Conservation (phyloP, 2,797 vertebrate genomes). For the Erethizon dorsatum region DNA sequence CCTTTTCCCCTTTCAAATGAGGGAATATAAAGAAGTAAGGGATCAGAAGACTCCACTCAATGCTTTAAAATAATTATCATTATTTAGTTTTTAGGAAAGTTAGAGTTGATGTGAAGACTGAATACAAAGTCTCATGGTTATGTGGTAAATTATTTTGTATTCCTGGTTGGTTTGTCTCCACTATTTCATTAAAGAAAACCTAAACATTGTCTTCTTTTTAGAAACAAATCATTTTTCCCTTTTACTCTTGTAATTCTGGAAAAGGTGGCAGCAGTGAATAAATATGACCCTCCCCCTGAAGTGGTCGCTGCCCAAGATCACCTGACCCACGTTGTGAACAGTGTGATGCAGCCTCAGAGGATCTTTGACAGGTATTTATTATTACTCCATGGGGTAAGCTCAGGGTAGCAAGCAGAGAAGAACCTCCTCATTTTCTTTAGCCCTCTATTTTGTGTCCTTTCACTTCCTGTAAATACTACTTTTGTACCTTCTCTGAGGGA, state of each 20-base stretch:
- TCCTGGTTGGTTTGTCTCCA: background rate
- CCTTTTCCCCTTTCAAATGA: background rate
- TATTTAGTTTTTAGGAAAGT: background rate
- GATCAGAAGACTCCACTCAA: background rate
- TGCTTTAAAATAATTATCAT: conserved; percentile 11
- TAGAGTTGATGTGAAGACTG: background rate
- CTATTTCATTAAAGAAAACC: background rate
- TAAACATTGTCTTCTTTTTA: background rate
- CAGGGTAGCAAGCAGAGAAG: background rate
- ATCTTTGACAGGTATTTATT: conserved; percentile 93
- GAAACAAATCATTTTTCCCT: background rate
- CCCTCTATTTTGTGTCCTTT: background rate
- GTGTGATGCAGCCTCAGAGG: conserved; percentile 93
- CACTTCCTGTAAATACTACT: background rate
- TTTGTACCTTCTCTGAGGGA: background rate
- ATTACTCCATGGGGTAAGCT: conserved; percentile 40
- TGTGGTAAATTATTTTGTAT: background rate
- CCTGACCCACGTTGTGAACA: conserved; percentile 91
- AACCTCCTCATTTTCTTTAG: rapidly evolving
- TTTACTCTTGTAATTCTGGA: conserved; percentile 65
- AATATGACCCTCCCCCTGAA: conserved; percentile 94
- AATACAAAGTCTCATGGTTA: background rate
- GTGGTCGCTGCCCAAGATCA: conserved; percentile 94
- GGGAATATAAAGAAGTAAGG: background rate
- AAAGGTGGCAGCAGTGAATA: conserved; percentile 95